A percentile compares a stretch with the other conserved stretches of the same genome.
These are phyloP conservation scores for Circaetus gallicus DNA, from an alignment of 2,113 vertebrate genomes.

Conservation along the genomic window DNA sequence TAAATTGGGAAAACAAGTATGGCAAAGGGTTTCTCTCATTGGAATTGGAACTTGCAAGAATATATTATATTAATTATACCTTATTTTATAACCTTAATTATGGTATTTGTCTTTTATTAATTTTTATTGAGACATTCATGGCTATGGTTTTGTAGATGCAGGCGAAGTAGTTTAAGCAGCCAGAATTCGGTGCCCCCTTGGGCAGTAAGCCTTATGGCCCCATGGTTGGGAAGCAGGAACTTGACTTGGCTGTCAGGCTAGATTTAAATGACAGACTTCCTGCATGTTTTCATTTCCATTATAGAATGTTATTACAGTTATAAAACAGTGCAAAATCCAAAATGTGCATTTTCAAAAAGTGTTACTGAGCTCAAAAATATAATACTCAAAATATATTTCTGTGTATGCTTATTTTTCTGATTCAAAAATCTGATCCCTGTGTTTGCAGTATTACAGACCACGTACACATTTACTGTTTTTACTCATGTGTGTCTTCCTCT, in stretches of 20 bases:
- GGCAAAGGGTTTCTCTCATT: neutral
- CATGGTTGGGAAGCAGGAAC: fast-evolving
- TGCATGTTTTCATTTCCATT: fast-evolving
- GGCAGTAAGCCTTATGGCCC: neutral
- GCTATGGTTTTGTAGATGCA: neutral
- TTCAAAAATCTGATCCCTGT: neutral
- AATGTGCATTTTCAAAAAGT: neutral
- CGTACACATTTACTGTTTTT: neutral
- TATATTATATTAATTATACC: neutral
- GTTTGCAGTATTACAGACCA: neutral
- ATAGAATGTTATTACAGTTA: neutral
- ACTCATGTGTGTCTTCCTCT: neutral
- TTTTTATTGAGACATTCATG: neutral
- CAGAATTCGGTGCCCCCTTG: fast-evolving
- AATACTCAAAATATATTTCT: neutral
- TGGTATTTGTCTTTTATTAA: neutral
- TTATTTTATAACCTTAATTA: neutral
- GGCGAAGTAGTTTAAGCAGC: neutral
- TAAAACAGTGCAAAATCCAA: neutral
- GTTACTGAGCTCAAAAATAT: neutral
- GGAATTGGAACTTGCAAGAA: neutral
- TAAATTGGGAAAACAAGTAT: neutral
- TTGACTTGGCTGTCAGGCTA: neutral
- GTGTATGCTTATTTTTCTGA: neutral
- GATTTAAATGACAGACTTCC: neutral